Conservation (phyloP, 2,113 vertebrate species). For the Strix uralensis region DNA sequence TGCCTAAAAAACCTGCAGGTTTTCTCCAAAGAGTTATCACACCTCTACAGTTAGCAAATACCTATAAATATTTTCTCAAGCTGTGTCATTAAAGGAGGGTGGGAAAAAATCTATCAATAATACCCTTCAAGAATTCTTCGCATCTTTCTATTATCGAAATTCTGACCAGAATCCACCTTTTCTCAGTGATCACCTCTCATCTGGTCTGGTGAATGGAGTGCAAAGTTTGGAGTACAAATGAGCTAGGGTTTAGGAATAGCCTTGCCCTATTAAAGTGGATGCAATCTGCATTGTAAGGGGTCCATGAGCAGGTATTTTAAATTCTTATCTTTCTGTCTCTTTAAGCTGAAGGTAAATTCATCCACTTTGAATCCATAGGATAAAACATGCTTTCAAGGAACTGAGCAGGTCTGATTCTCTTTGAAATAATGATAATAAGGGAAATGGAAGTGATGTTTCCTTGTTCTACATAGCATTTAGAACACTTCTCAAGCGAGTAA, state of each 20-base stretch:
- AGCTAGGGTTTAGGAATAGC: background rate
- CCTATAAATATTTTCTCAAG: conserved; percentile 51
- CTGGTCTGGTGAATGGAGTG: background rate
- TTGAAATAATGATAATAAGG: background rate
- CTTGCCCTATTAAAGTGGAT: background rate
- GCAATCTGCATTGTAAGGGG: background rate
- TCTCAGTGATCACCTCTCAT: background rate
- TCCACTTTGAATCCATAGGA: background rate
- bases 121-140: background rate
- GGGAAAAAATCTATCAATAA: background rate
- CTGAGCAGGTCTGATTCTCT: background rate
- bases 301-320: background rate
- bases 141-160: background rate
- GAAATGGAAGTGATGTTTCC: background rate
- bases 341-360: background rate
- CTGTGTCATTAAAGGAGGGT: conserved; percentile 3
- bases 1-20: conserved; percentile 6
- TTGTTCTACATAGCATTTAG: background rate
- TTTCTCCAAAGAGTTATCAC: conserved; percentile 28
- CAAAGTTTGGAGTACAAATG: background rate
- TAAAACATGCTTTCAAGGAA: background rate
- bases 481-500: background rate
- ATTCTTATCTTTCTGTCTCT: background rate
- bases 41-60: conserved; percentile 43
- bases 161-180: background rate